Base-by-base conservation (phyloP, 2,797 vertebrate species). In the Fundulus diaphanus region DNA sequence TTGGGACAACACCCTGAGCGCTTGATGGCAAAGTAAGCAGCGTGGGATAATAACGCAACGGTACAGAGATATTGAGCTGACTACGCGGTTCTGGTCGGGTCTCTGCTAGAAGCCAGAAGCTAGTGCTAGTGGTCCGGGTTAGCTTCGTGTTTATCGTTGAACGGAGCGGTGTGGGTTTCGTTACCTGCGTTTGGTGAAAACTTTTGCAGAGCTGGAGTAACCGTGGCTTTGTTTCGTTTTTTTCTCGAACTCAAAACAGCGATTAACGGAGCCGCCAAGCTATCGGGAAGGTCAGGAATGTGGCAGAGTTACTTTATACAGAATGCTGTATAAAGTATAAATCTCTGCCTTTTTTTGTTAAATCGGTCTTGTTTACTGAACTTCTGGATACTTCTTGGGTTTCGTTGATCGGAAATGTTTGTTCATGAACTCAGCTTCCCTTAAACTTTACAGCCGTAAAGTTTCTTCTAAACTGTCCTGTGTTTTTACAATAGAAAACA, bases 121-220 rank as follows among this genome's bases (percentile, higher is more conserved):
- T 92, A 90, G 77, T n/a, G 81, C 83, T 93, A 89, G 85, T 85
- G 29, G 1, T 57, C n/a, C 54, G 33, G n/a, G 78, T 84, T 92
- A 90, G 86, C 89, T 70, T 72, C 0, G 49, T 78, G 74, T 81
- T 52, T 81, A 0, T 76, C 68, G 44, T 63, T 77, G 63, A 59
- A 29, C 76, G 44, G 88, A 92, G 88, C 90, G 91, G 66, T 63
- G 22, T 44, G 63, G 76, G 52, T 79, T 76, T 22, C 12, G 33
- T 40, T n/a, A 7, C 7, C 7, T 69, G 31, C 1, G 1, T 2
- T 0, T 15, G 16, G 2, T 7, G 22, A 42, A 40, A 72, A 11
- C 7, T 11, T 63, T 65, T 2, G 2, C 3, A 33, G 13, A 5
- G 18, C 0, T 46, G 8, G 59, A 67, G 12, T 57, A n/a, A 9